These are phyloP conservation scores for Pluvianellus socialis DNA, from an alignment of 2,113 vertebrate genomes.

Conservation along the genomic window DNA sequence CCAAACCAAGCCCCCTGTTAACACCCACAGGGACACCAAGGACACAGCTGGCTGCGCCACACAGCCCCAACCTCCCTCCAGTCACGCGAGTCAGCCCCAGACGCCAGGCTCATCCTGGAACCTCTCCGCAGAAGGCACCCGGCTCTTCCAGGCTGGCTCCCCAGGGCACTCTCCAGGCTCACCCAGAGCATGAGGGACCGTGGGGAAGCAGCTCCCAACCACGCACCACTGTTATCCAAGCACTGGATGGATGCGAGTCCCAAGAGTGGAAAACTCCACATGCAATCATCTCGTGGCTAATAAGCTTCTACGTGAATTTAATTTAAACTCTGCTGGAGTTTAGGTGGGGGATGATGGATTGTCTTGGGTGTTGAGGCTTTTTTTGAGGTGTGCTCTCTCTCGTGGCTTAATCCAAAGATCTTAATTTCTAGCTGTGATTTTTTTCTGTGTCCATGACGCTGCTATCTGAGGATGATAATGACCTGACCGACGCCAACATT, in stretches of 20 bases:
- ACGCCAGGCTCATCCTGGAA: rapidly evolving
- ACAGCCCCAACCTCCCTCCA: neutral
- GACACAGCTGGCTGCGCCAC: rapidly evolving
- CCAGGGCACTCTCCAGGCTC: neutral
- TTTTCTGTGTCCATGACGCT: rapidly evolving
- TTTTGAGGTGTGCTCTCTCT: neutral
- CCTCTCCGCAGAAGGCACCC: neutral
- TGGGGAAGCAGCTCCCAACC: neutral
- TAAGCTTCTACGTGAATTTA: neutral
- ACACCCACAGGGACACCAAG: rapidly evolving
- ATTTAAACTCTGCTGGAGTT: neutral
- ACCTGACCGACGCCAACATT: rapidly evolving
- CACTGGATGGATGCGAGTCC: neutral
- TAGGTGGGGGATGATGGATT: neutral
- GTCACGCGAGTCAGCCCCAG: neutral
- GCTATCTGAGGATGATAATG: neutral
- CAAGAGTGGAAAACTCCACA: neutral
- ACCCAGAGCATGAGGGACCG: neutral
- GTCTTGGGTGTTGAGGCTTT: rapidly evolving
- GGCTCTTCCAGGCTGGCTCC: neutral
- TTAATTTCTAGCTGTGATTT: neutral
- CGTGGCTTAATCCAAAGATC: neutral
- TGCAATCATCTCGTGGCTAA: neutral
- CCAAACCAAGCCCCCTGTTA: neutral
- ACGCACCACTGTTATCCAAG: rapidly evolving